Evolutionary conservation across 2,113 vertebrate species (phyloP), one percentile per base, ranked within the genome.

Genomic region (Machaerirhynchus nigripectus): DNA sequence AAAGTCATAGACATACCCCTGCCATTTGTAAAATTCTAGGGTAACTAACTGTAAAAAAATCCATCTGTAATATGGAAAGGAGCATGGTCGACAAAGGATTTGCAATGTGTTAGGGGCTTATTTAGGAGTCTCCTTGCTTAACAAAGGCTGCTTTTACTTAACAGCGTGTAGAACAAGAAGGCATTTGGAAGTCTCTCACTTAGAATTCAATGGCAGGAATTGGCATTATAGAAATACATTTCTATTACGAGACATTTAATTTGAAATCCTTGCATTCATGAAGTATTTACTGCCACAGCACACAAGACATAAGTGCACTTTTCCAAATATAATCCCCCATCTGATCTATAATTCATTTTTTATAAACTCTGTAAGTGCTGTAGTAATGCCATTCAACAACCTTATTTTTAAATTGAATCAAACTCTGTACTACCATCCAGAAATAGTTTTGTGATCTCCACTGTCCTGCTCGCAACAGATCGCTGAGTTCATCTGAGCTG

Each of bases 311-410:
- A 73, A 94, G 44, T 26, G 46, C 59, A 69, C 55, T 67, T 81
- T 74, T 93, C 78, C 78, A 80, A 91, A 93, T 59, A 88, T 83
- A 93, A 90, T 81, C 55, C 85, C 53, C 76, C 79, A 74, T 90
- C 85, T 96, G 85, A 94, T 90, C 73, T 75, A 67, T 52, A 95
- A 86, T 84, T 93, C n/a, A 96, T 91, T 85, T 89, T 91, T 75
- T 52, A 89, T 71, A 92, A 93, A 93, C 79, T 70, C 71, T 55
- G 0, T 42, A 60, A 86, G 60, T 80, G 73, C 85, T 92, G n/a
- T 40, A 64, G 79, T 83, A 81, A 84, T 39, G 49, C 15, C 85
- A 84, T 52, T 95, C 78, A 86, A 74, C 83, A 46, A 19, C 39
- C n/a, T 74, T 49, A 44, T 56, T 94, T 90, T 60, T 47, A 56